Conservation (phyloP, 2,797 vertebrate genomes). For the Petrocephalus schoutedeni region DNA sequence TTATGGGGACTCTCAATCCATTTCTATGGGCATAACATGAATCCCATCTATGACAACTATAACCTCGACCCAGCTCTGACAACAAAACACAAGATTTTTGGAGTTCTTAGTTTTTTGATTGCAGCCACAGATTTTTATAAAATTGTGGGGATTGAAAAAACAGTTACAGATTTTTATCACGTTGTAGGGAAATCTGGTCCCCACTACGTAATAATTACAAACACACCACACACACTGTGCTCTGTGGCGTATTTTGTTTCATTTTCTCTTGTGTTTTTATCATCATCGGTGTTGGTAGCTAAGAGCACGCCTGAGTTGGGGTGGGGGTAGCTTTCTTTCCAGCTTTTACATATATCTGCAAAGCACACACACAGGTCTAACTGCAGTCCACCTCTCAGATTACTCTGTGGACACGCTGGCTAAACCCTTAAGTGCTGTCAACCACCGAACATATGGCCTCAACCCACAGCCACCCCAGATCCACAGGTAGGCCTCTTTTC, state of each 20-base stretch:
- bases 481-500: not conserved
- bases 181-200: not conserved
- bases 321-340: not conserved
- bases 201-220: not conserved
- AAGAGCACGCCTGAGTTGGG: not conserved
- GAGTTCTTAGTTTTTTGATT: not conserved
- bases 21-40: not conserved
- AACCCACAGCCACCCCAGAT: not conserved
- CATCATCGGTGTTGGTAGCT: not conserved
- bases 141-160: not conserved
- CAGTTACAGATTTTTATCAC: not conserved
- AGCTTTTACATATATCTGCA: not conserved
- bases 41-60: not conserved
- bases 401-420: not conserved
- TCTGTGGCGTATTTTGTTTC: slow-evolving; percentile 16
- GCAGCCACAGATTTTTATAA: not conserved
- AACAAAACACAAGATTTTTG: not conserved
- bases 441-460: not conserved
- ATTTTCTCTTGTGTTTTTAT: slow-evolving; percentile 5
- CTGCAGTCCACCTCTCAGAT: not conserved
- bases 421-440: not conserved
- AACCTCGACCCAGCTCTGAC: not conserved
- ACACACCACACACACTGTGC: not conserved
- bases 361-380: not conserved
- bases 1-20: not conserved